phyloP scores from a whole-genome alignment of 2,888 invertebrate species.

The Reticulitermes lucifugus region DNA sequence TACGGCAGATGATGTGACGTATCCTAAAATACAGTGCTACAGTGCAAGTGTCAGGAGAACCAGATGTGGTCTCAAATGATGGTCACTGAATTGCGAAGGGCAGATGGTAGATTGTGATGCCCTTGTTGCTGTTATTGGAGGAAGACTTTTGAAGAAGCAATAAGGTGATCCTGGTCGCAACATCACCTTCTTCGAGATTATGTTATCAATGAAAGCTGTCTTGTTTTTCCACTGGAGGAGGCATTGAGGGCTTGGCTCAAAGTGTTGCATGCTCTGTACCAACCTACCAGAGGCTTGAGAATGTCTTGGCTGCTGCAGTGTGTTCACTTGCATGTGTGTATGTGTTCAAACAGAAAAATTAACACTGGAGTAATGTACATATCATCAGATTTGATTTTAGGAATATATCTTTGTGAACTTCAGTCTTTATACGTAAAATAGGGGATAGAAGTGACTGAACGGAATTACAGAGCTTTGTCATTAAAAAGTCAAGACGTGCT shows the following conservation, averaged over 20 bases:
- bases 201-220: slow-evolving; percentile 4
- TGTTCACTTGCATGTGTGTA: slow-evolving; percentile 25
- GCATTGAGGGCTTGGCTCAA: slow-evolving; percentile 24
- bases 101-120: neutral
- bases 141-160: slow-evolving; percentile 4
- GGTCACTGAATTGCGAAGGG: neutral
- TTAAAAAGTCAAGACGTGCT: no score
- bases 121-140: neutral
- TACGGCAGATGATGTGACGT: no score
- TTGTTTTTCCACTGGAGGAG: slow-evolving; percentile 1
- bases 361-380: neutral
- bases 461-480: neutral
- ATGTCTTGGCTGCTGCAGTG: slow-evolving; percentile 16
- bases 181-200: neutral
- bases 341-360: neutral
- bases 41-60: neutral
- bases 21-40: no score
- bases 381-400: slow-evolving; percentile 1
- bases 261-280: slow-evolving; percentile 22
- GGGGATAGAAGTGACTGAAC: neutral
- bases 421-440: neutral
- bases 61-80: neutral
- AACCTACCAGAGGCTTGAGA: slow-evolving; percentile 26
- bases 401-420: neutral
- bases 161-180: neutral